phyloP scores from a whole-genome alignment of 2,113 vertebrate genomes.

The Axis porcinus region DNA sequence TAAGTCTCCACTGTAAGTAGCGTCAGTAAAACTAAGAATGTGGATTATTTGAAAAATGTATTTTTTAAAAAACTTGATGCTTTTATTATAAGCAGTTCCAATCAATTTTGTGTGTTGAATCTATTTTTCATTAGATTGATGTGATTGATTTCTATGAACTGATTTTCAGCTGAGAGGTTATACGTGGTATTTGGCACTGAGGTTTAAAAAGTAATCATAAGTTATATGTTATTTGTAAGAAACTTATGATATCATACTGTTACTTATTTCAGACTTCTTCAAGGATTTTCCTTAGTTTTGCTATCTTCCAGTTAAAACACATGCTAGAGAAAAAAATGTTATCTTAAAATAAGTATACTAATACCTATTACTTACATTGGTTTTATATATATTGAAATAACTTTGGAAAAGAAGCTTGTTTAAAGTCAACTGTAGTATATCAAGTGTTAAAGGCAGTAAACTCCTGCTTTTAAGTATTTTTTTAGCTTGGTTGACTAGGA shows the following conservation, averaged over 20 bases:
- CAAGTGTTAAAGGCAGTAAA: slow-evolving; percentile 19
- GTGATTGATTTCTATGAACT: slow-evolving; percentile 42
- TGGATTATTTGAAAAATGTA: not conserved
- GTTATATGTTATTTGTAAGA: slow-evolving; percentile 5
- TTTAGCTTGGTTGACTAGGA: slow-evolving; percentile 5
- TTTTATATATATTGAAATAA: not conserved
- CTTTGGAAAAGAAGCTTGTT: not conserved
- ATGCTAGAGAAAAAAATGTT: not conserved
- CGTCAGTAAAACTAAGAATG: not conserved
- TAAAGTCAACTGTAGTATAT: slow-evolving; percentile 1
- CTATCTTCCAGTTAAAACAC: not conserved
- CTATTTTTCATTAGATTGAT: slow-evolving; percentile 1
- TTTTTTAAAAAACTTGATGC: not conserved
- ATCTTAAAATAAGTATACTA: not conserved
- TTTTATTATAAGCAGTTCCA: slow-evolving; percentile 25
- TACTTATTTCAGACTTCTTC: slow-evolving; percentile 8
- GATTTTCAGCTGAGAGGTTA: not conserved
- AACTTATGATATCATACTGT: not conserved
- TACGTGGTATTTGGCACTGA: not conserved
- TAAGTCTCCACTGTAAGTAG: not conserved
- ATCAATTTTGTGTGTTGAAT: not conserved
- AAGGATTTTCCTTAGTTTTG: not conserved
- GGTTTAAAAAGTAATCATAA: not conserved
- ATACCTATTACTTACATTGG: not conserved
- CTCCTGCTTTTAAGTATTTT: slow-evolving; percentile 4